These are phyloP conservation scores for Falcaria lacertinaria DNA, from an alignment of 2,888 invertebrate genomes.

Conservation along the genomic window DNA sequence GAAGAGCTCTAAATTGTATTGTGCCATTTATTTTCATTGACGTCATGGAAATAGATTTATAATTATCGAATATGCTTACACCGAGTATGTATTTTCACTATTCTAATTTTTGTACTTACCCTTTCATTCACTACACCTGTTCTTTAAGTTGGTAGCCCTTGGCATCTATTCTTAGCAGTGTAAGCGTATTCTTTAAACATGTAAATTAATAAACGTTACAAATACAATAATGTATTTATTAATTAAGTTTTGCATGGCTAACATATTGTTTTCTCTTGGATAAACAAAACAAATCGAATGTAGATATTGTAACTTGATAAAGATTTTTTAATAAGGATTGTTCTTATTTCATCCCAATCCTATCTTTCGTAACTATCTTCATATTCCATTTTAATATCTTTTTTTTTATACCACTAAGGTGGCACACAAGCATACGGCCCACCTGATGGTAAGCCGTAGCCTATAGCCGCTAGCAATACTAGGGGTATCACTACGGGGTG, in stretches of 20 bases:
- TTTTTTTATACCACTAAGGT: too few relatives aligned
- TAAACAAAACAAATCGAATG: slow-evolving; percentile 30
- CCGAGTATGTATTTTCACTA: not conserved
- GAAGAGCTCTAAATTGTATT: slow-evolving; percentile 45
- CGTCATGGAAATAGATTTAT: not conserved
- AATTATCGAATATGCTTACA: not conserved
- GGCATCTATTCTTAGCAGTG: not conserved
- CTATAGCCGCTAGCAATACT: too few relatives aligned
- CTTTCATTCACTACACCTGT: not conserved
- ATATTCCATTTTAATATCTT: too few relatives aligned
- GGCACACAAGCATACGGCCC: too few relatives aligned
- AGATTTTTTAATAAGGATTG: slow-evolving; percentile 36
- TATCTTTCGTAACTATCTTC: not conserved
- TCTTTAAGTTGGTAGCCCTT: not conserved
- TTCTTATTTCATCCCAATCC: slow-evolving; percentile 13
- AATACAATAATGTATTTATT: slow-evolving; percentile 22
- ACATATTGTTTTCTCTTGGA: slow-evolving; percentile 40
- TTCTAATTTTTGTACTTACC: not conserved
- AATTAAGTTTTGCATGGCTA: slow-evolving; percentile 38
- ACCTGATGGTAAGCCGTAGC: too few relatives aligned
- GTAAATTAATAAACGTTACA: slow-evolving; percentile 19
- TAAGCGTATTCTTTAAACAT: slow-evolving; percentile 11
- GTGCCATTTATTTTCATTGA: slow-evolving; percentile 43
- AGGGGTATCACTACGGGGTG: too few relatives aligned
- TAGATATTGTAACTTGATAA: slow-evolving; percentile 63